Evolutionary conservation across 2,113 vertebrate species (phyloP).

Genomic region (Mustela nigripes): DNA sequence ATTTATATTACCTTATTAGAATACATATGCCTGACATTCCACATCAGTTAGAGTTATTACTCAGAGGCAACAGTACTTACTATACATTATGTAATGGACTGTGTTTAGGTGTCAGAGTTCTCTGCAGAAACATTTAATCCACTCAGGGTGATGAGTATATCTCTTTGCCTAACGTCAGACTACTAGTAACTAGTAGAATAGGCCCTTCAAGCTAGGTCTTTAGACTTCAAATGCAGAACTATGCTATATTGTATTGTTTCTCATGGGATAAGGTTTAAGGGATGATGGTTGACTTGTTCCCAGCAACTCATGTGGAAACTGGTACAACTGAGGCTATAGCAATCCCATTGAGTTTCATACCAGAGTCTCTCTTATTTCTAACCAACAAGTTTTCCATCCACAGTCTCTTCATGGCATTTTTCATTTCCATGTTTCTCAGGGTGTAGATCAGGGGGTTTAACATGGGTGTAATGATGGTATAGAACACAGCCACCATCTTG

Average conservation of each 20-base stretch:
- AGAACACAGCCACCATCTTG: constrained; percentile 52
- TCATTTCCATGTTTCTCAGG: neutral
- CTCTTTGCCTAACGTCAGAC: neutral
- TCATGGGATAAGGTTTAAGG: neutral
- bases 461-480: constrained; percentile 59
- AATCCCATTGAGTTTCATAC: neutral
- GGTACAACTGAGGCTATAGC: neutral
- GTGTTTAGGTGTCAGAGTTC: neutral
- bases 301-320: neutral
- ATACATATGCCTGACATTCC: neutral
- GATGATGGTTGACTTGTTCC: neutral
- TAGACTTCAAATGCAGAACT: neutral
- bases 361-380: neutral
- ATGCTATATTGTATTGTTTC: neutral
- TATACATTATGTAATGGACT: neutral
- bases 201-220: neutral
- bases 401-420: neutral
- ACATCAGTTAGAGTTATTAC: neutral
- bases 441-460: constrained; percentile 35
- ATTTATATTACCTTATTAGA: neutral
- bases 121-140: neutral
- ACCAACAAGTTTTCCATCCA: neutral
- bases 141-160: neutral
- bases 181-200: neutral
- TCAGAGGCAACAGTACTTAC: neutral